Conservation (phyloP, 2,888 invertebrate genomes). For the Orthosia gracilis region DNA sequence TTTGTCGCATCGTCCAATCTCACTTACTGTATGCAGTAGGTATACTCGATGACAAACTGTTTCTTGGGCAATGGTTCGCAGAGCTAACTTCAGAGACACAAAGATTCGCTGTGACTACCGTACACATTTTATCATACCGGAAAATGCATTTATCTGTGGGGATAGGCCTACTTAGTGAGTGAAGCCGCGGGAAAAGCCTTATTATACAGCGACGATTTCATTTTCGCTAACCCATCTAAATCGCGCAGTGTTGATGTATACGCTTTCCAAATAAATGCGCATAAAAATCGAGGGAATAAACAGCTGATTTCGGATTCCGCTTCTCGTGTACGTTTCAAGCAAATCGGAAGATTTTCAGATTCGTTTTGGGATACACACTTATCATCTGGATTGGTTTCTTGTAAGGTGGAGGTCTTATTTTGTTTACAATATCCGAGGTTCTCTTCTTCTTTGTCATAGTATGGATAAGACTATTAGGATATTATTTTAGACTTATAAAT, state of each 20-base stretch:
- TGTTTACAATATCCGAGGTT: not conserved
- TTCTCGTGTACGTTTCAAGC: constrained; percentile 36
- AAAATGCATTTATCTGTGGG: not conserved
- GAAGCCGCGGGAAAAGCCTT: not conserved
- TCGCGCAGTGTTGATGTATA: constrained; percentile 30
- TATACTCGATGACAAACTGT: too few relatives aligned
- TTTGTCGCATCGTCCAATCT: too few relatives aligned
- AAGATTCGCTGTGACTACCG: too few relatives aligned
- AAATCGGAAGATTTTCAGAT: constrained; percentile 52
- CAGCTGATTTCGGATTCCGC: constrained; percentile 54
- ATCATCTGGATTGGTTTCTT: constrained; percentile 41
- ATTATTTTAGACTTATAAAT: too few relatives aligned
- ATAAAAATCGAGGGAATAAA: constrained; percentile 41
- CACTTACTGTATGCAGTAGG: too few relatives aligned
- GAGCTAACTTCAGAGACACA: too few relatives aligned
- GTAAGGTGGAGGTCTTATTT: constrained; percentile 21
- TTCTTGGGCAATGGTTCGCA: too few relatives aligned
- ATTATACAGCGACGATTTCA: constrained; percentile 9
- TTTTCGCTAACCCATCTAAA: constrained; percentile 29
- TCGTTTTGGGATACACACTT: constrained; percentile 44
- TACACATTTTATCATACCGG: too few relatives aligned
- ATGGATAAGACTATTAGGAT: too few relatives aligned
- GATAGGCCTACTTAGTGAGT: not conserved
- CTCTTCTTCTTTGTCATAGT: too few relatives aligned
- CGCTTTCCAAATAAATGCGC: constrained; percentile 53